Evolutionary conservation across 2,797 vertebrate genomes (phyloP).

Genomic region (Lepilemur ruficaudatus): DNA sequence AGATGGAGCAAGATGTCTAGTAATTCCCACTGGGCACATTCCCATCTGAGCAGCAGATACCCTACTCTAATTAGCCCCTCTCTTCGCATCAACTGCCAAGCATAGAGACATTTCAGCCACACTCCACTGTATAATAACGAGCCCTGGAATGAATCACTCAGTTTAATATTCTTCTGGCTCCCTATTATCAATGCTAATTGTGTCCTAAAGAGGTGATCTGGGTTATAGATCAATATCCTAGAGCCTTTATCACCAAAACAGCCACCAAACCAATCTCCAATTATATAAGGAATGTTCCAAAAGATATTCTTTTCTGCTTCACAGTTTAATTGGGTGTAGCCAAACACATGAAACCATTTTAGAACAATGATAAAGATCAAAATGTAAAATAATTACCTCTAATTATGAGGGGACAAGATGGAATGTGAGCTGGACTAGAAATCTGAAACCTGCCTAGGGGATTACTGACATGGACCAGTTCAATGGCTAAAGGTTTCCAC

Average conservation of each 20-base stretch:
- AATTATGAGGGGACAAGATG: not conserved
- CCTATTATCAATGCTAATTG: not conserved
- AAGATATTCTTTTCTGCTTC: not conserved
- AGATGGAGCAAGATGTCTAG: not conserved
- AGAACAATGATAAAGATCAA: conserved; percentile 5
- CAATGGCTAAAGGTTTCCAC: not conserved
- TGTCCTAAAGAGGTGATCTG: not conserved
- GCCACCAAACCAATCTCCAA: not conserved
- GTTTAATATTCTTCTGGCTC: conserved; percentile 4
- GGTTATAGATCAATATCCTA: not conserved
- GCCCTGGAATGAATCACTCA: not conserved
- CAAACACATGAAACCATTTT: not conserved
- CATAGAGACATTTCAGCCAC: not conserved
- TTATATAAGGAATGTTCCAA: not conserved
- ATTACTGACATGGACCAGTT: not conserved
- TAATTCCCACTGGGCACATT: not conserved
- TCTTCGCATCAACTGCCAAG: not conserved
- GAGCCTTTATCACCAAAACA: not conserved
- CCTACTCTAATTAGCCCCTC: not conserved
- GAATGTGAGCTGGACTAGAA: not conserved
- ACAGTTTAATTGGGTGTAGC: not conserved
- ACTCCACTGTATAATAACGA: not conserved
- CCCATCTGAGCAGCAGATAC: not conserved
- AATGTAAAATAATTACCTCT: not conserved
- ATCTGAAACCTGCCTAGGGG: not conserved